phyloP scores from a whole-genome alignment of 2,888 invertebrate genomes.

The Rotaria magnacalcarata region DNA sequence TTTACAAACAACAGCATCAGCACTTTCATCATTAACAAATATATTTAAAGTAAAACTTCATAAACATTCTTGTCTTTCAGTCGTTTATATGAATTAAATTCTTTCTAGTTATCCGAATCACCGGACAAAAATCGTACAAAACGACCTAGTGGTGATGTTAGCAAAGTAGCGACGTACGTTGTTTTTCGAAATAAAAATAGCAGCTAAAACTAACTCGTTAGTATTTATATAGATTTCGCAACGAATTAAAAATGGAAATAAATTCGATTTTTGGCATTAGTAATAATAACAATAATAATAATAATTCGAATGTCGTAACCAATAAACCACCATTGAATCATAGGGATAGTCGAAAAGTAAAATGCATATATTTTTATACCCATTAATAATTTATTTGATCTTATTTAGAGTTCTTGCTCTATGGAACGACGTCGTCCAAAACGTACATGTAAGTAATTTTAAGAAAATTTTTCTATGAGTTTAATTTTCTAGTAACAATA shows the following conservation, averaged over 20 bases:
- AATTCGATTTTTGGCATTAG: background rate
- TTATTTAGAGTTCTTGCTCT: background rate
- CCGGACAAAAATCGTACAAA: background rate
- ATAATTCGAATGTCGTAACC: background rate
- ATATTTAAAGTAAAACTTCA: background rate
- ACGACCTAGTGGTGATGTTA: background rate
- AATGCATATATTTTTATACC: background rate
- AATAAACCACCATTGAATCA: slow-evolving; percentile 19
- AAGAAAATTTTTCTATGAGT: background rate
- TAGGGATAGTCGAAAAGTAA: slow-evolving; percentile 1
- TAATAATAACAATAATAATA: background rate
- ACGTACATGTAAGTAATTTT: background rate
- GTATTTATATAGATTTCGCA: background rate
- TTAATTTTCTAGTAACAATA: no score
- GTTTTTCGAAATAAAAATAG: background rate
- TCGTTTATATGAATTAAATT: background rate
- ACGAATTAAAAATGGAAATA: background rate
- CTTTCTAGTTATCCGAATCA: background rate
- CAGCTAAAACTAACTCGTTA: background rate
- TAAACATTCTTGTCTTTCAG: no score
- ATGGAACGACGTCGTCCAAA: slow-evolving; percentile 1
- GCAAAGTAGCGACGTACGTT: background rate
- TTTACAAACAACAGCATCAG: background rate
- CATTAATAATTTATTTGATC: background rate
- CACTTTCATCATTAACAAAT: background rate